These are phyloP conservation scores for Coregonus clupeaformis DNA, from an alignment of 2,113 vertebrate species.

Conservation along the genomic window DNA sequence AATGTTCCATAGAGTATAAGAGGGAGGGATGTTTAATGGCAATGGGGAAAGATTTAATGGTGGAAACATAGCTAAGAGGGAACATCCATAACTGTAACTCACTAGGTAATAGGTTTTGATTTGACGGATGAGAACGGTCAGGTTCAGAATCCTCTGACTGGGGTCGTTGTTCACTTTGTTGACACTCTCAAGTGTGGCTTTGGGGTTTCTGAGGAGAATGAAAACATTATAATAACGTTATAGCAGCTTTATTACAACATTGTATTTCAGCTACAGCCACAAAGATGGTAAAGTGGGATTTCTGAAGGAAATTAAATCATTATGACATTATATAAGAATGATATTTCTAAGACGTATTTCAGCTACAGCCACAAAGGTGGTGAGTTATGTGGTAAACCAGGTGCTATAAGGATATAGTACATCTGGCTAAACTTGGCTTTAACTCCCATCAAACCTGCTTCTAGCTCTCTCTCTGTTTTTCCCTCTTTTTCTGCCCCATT, in stretches of 20 bases:
- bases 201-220: conserved; percentile 55
- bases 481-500: conserved; percentile 41
- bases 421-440: conserved; percentile 13
- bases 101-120: conserved; percentile 69
- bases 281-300: not conserved
- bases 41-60: not conserved
- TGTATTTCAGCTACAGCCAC: not conserved
- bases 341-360: not conserved
- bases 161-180: conserved; percentile 53
- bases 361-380: conserved; percentile 12
- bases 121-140: conserved; percentile 60
- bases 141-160: conserved; percentile 62
- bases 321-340: not conserved
- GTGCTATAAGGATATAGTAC: not conserved
- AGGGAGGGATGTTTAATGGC: conserved; percentile 14
- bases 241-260: not conserved
- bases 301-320: not conserved
- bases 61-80: not conserved
- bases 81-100: conserved; percentile 29
- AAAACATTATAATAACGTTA: not conserved
- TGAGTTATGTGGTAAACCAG: not conserved
- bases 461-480: conserved; percentile 39
- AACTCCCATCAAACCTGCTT: conserved; percentile 30
- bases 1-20: conserved; percentile 26
- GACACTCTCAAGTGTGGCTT: conserved; percentile 37